Base-by-base conservation (phyloP, 2,888 invertebrate species). In the Pemphredon lugubris region DNA sequence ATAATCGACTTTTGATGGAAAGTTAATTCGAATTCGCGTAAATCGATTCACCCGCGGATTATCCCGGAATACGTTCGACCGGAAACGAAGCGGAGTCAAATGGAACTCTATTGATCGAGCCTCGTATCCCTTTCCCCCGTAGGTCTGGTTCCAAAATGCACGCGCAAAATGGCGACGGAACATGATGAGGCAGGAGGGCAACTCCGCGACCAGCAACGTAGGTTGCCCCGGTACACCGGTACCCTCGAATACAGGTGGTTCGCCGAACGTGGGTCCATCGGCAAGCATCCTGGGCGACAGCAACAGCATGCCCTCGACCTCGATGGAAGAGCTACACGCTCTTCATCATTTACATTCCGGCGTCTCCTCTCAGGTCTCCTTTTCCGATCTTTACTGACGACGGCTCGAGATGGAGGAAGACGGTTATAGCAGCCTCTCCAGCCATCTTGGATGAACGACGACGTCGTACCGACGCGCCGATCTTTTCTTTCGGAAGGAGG, bases 81-180 rank as follows among this genome's bases (percentile, higher is more conserved):
- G n/a, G n/a, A n/a, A n/a, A n/a, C n/a, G n/a, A n/a, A n/a, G n/a
- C n/a, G n/a, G n/a, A n/a, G n/a, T n/a, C n/a, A n/a, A n/a, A n/a
- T n/a, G n/a, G n/a, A n/a, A n/a, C n/a, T n/a, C n/a, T n/a, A n/a
- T n/a, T n/a, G n/a, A n/a, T n/a, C n/a, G n/a, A n/a, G n/a, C n/a
- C n/a, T n/a, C n/a, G n/a, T n/a, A n/a, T n/a, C n/a, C n/a, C n/a
- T n/a, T n/a, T n/a, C n/a, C n/a, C 76, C 13, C 83, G 9, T 85
- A 99, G 98, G 98, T 99, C 0, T 99, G 99, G 99, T 99, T 99
- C 90, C 99, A 99, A 93, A 99, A 99, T 89, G 98, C 99, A 0
- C 92, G 99, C 54, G 99, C 99, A 34, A 99, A 99, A 91, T 99
- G 98, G 96, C 94, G 99, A 77, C 93, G 99, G 54, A 98, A 96